phyloP scores from a whole-genome alignment of 2,113 vertebrate genomes.

The Phylloscopus trochiloides region DNA sequence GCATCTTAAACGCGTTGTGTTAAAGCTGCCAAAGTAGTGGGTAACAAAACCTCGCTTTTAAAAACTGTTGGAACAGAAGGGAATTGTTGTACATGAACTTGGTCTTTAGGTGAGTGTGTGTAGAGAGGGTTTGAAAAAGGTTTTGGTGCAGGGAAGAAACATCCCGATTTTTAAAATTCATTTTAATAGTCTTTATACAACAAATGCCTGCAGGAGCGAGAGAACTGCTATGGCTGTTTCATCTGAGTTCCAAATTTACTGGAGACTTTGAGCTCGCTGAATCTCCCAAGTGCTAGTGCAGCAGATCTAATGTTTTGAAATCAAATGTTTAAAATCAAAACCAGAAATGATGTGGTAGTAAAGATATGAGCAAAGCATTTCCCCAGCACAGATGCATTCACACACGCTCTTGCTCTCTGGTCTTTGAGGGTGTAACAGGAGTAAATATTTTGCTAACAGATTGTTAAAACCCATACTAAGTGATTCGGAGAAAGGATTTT shows the following conservation, averaged over 20 bases:
- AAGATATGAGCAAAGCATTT: background rate
- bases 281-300: background rate
- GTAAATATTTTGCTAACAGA: background rate
- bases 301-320: background rate
- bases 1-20: background rate
- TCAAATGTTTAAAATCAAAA: conserved; percentile 7
- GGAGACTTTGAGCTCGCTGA: background rate
- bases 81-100: background rate
- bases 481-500: background rate
- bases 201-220: background rate
- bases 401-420: background rate
- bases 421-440: background rate
- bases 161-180: background rate
- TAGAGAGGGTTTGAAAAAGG: background rate
- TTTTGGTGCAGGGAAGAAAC: background rate
- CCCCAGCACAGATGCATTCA: background rate
- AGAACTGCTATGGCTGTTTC: background rate
- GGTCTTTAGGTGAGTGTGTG: background rate
- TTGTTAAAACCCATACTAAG: background rate
- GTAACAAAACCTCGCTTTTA: background rate
- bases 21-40: background rate
- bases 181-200: background rate
- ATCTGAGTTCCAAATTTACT: background rate
- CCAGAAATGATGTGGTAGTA: background rate
- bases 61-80: background rate